Evolutionary conservation across 2,888 invertebrate species (phyloP).

Genomic region (Micoletzkya japonica): DNA sequence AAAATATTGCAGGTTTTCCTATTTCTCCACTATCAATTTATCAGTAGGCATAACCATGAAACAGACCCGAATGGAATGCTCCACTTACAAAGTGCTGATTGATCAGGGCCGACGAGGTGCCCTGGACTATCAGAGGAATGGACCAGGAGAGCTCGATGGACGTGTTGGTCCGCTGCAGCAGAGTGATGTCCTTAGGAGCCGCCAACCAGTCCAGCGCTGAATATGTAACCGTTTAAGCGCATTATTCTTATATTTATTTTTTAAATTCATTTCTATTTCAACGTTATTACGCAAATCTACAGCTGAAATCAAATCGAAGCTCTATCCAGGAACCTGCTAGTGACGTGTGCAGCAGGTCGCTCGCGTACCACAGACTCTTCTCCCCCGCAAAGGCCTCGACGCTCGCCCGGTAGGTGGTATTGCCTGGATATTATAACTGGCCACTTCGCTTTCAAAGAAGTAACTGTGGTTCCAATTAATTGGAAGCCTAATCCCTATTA

Average conservation of each 20-base stretch:
- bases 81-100: slow-evolving; percentile 46
- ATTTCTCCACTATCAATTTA: too few relatives aligned
- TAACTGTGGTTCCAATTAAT: too few relatives aligned
- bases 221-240: slow-evolving; percentile 4
- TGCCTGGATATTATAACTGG: slow-evolving; percentile 40
- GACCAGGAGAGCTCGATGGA: slow-evolving; percentile 46
- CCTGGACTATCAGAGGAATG: slow-evolving; percentile 39
- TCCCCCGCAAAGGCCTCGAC: slow-evolving; percentile 40
- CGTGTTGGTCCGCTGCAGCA: slow-evolving; percentile 39
- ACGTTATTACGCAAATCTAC: too few relatives aligned
- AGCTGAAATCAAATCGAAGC: too few relatives aligned
- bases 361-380: slow-evolving; percentile 46
- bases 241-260: not conserved
- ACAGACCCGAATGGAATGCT: too few relatives aligned
- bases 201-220: slow-evolving; percentile 48
- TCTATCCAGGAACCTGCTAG: slow-evolving; percentile 40
- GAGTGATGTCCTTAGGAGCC: slow-evolving; percentile 44
- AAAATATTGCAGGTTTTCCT: not conserved
- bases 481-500: too few relatives aligned
- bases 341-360: slow-evolving; percentile 45
- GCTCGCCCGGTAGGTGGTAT: slow-evolving; percentile 48
- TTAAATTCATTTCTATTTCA: too few relatives aligned
- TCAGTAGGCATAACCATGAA: too few relatives aligned
- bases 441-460: too few relatives aligned
- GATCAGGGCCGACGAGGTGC: slow-evolving; percentile 41